phyloP scores from a whole-genome alignment of 2,113 vertebrate genomes.

The Gadus macrocephalus region DNA sequence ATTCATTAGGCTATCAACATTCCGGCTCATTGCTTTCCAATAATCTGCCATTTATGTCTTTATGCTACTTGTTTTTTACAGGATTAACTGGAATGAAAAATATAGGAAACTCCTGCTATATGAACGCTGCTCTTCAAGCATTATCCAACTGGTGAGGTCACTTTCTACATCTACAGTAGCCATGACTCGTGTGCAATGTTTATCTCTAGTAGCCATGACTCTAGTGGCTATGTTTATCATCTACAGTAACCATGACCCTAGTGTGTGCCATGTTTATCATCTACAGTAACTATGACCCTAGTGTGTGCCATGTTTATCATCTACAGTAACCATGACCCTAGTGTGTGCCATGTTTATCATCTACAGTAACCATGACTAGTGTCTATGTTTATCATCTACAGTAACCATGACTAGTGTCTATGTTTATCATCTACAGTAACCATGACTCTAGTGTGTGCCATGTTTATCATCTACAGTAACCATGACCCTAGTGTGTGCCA shows the following conservation, averaged over 20 bases:
- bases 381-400: background rate
- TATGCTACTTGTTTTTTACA: conserved; percentile 33
- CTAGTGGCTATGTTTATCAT: background rate
- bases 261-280: no score
- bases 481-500: background rate
- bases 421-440: background rate
- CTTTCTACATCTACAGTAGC: background rate
- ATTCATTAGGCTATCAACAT: no score
- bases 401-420: background rate
- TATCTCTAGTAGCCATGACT: background rate
- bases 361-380: no score
- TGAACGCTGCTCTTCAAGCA: conserved; percentile 97
- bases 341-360: no score
- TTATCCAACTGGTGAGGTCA: conserved; percentile 92
- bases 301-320: no score
- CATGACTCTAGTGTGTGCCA: no score
- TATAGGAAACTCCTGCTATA: conserved; percentile 98
- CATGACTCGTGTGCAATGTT: background rate
- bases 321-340: no score
- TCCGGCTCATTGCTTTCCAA: no score
- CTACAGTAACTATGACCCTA: no score
- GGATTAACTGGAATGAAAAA: conserved; percentile 99
- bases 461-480: background rate
- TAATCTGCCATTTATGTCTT: background rate
- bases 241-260: no score